Percentiles rank a stretch among this genome's conserved stretches.
Conservation (phyloP, 2,113 vertebrate species). For the Mesocricetus auratus region DNA sequence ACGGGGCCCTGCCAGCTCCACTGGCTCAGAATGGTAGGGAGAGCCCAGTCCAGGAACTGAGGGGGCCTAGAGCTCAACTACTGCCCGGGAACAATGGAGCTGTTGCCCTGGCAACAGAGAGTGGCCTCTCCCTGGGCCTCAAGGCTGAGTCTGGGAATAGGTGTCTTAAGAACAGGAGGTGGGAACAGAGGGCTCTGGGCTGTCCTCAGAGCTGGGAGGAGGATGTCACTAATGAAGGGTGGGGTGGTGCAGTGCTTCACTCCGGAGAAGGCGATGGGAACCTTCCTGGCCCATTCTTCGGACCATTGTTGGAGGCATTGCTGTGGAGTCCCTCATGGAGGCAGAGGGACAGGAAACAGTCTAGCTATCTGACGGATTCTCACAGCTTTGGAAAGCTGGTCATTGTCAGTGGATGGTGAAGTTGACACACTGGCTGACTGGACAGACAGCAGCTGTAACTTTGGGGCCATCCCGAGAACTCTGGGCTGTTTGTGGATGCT, state of each 20-base stretch:
- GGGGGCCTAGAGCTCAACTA: conserved; percentile 43
- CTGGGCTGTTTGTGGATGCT: neutral
- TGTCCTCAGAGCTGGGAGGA: neutral
- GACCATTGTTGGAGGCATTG: rapidly evolving
- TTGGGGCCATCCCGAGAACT: neutral
- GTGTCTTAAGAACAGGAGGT: conserved; percentile 63
- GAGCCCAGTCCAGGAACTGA: conserved; percentile 30
- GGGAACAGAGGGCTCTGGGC: neutral
- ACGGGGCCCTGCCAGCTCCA: conserved; percentile 36
- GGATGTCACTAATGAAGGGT: neutral
- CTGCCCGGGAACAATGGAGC: conserved; percentile 64
- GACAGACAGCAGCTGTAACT: neutral
- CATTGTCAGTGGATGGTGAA: neutral
- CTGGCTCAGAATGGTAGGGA: conserved; percentile 37
- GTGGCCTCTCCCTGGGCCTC: conserved; percentile 71
- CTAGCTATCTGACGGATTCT: neutral
- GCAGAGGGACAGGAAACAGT: rapidly evolving
- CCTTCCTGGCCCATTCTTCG: neutral
- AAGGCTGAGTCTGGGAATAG: conserved; percentile 63
- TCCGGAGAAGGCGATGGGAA: neutral
- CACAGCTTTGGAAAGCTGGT: neutral
- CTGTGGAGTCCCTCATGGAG: too few species aligned
- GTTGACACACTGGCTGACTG: too few species aligned
- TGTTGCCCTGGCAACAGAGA: conserved; percentile 74
- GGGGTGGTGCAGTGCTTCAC: neutral